Evolutionary conservation across 2,113 vertebrate species (phyloP), one percentile per base, ranked within the genome.

Genomic region (Sterna hirundo): DNA sequence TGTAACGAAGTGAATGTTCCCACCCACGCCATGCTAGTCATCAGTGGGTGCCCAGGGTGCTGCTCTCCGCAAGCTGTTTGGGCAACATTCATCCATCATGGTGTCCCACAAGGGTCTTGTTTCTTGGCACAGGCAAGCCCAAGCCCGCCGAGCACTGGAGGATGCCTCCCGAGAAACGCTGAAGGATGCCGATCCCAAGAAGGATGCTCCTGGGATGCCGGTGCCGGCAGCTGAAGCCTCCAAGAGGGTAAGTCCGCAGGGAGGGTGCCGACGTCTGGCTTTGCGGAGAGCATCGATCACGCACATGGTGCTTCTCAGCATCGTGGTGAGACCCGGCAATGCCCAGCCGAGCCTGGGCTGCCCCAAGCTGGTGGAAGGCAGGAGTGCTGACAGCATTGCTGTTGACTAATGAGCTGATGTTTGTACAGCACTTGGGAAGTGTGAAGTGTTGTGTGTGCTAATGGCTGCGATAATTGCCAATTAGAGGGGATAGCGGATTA

Each of bases 71-170:
- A 21, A 70, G 79, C 62, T 83, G 44, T 61, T 96, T 2, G 10
- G 74, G 46, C 8, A 15, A 46, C 60, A 47, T 42, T 47, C 68
- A 6, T 34, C 61, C 2, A 0, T 8, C 69, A 10, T 0, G 2
- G 29, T 34, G 34, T 81, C 60, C 51, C 40, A 18, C 34, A 9
- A 1, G 0, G 2, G 6, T 27, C 78, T 44, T 10, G 16, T 72
- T 47, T 70, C 81, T 65, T 22, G 51, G 22, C 58, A 29, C 96
- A 98, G 98, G 86, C 88, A 32, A 84, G 87, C 55, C 51, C 93
- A 78, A 70, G 88, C 68, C 20, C 79, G 95, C 79, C 92, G 18
- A 42, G 85, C 58, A 4, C 88, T 89, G 79, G 36, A 58, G 54
- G 60, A 52, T 4, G 60, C 92, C 10, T 47, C 55, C 52, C 78